Base-by-base conservation (phyloP, 2,113 vertebrate genomes). In the Pedionomus torquatus region DNA sequence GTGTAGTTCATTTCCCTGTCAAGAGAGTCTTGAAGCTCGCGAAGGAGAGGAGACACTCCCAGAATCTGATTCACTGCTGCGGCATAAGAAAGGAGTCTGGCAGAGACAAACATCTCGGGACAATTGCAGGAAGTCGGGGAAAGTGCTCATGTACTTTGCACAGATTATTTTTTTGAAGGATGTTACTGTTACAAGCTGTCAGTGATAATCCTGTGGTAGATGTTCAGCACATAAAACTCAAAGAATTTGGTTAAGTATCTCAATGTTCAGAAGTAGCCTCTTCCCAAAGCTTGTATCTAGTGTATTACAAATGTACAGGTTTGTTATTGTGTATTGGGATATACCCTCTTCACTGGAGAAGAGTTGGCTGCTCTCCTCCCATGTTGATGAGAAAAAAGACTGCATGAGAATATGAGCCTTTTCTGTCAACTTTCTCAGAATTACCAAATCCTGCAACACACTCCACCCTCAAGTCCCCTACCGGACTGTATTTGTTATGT, bases 71-170 rank as follows among this genome's bases (percentile, higher is more conserved):
- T 88, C 80, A 90, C n/a, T 57, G 75, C 68, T 63, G 25, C 51
- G 85, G 52, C 35, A n/a, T 0, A 0, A 43, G 21, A 77, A 90
- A 26, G 31, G 60, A 95, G 37, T 20, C 64, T 95, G 88, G 64
- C 83, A 83, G 58, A 35, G 7, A 54, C 28, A 90, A 17, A 74
- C 18, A 13, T 72, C 39, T 83, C 7, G 0, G 76, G 31, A 95
- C 94, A 97, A 96, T 96, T 51, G 48, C 58, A 72, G 88, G 90
- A 96, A 96, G 58, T 66, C 49, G 80, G 63, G 78, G 63, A 88
- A 93, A 86, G 58, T 77, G 41, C 31, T 90, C 25, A 16, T 2
- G 1, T 69, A n/a, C 16, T 92, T 92, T 37, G 9, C 44, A 64
- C 21, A 52, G 35, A 71, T 33, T 35, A 15, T 41, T 64, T 91